Conservation (phyloP, 2,888 invertebrate species). For the Conomelus anceps region DNA sequence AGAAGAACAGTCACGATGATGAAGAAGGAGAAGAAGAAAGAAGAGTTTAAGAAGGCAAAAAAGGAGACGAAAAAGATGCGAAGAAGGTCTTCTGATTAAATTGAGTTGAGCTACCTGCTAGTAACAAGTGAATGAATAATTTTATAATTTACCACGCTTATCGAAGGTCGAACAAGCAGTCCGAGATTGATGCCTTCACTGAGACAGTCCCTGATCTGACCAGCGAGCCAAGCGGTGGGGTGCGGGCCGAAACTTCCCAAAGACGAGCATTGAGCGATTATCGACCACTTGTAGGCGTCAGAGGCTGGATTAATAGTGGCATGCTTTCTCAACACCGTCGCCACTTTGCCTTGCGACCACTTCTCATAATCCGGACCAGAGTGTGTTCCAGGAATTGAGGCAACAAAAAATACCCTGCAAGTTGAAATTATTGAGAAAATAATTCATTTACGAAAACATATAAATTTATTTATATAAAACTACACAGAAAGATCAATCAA, state of each 20-base stretch:
- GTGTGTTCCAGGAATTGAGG: slow-evolving; percentile 79
- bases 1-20: too few species aligned
- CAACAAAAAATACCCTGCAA: slow-evolving; percentile 74
- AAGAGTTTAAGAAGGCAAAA: too few species aligned
- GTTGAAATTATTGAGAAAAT: slow-evolving; percentile 15
- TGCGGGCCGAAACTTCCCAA: slow-evolving; percentile 56
- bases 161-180: slow-evolving; percentile 48
- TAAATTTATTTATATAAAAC: neutral
- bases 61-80: too few species aligned
- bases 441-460: neutral
- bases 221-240: slow-evolving; percentile 62
- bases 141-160: slow-evolving; percentile 44
- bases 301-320: slow-evolving; percentile 44
- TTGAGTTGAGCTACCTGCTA: too few species aligned
- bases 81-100: too few species aligned
- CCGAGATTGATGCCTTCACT: slow-evolving; percentile 46
- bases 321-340: slow-evolving; percentile 57
- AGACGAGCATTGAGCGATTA: slow-evolving; percentile 84
- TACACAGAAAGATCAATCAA: neutral
- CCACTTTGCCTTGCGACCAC: slow-evolving; percentile 59
- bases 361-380: slow-evolving; percentile 48
- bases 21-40: too few species aligned
- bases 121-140: too few species aligned
- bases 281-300: slow-evolving; percentile 53
- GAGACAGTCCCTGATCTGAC: slow-evolving; percentile 62